A percentile compares a stretch with the other conserved stretches of the same genome.
Evolutionary conservation across 2,888 invertebrate genomes (phyloP).

Genomic region (Mesorhabditis spiculigera): DNA sequence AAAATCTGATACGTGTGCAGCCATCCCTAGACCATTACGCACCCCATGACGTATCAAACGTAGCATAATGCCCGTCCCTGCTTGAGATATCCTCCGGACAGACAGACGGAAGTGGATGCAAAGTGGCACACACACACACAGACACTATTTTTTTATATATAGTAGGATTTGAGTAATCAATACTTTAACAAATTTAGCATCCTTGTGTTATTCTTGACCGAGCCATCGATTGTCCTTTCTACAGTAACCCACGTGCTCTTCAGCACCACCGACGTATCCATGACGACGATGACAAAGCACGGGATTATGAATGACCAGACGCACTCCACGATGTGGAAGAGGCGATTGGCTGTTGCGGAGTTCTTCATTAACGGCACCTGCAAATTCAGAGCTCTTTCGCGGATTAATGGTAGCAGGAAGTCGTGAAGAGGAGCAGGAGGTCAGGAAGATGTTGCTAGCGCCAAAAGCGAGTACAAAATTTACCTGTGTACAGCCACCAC

Average conservation of each 20-base stretch:
- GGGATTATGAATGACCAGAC: constrained; percentile 30
- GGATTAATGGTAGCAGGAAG: constrained; percentile 1
- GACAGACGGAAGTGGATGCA: too few species aligned
- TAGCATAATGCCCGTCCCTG: too few species aligned
- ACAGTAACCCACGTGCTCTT: constrained; percentile 20
- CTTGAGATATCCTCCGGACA: too few species aligned
- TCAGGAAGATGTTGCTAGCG: too few species aligned
- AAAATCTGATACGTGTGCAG: too few species aligned
- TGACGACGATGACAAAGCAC: constrained; percentile 22
- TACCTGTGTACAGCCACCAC: constrained; percentile 22
- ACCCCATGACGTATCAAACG: too few species aligned
- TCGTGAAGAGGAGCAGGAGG: too few species aligned
- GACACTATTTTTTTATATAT: too few species aligned
- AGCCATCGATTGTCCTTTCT: constrained; percentile 11
- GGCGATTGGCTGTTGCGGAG: constrained; percentile 19
- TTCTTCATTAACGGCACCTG: constrained; percentile 14
- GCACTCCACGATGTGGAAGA: constrained; percentile 25
- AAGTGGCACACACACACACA: too few species aligned
- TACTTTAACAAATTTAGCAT: constrained; percentile 20
- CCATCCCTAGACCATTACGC: too few species aligned
- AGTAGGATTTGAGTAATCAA: constrained; percentile 27
- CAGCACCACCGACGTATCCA: constrained; percentile 23
- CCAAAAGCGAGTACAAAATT: neutral
- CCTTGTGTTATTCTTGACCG: constrained; percentile 20
- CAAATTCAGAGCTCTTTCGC: neutral